Evolutionary conservation across 2,888 invertebrate species (phyloP), one percentile per base, ranked within the genome.

Genomic region (Himalopsyche anomala): DNA sequence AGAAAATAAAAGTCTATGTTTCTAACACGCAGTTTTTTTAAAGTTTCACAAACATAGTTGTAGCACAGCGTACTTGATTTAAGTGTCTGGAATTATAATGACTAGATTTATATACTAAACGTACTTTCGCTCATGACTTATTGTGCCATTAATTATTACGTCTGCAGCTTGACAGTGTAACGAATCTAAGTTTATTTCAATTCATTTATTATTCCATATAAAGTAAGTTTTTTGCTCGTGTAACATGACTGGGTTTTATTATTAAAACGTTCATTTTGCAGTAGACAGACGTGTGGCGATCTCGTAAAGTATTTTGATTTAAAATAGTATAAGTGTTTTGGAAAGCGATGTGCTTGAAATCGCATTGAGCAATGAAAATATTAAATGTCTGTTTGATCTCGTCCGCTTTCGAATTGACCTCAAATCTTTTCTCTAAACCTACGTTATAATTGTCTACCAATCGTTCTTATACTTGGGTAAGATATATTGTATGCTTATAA

Each of bases 161-260:
- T 62, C 62, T 62, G 62, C 62, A 62, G 19, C 19, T 62, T 62
- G n/a, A 62, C 62, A 62, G n/a, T 62, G 62, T 19, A 62, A 62
- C 28, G n/a, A 62, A 62, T 62, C 62, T 15, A 62, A 6, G 62
- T 62, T 62, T 62, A 62, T 62, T 56, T 19, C 19, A 56, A 56
- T 56, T 62, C 62, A 51, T 51, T 51, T 51, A 51, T 51, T 51
- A 51, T 51, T 51, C 51, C 51, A 15, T 51, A 51, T 51, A 62
- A 62, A 62, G 28, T 19, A 9, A 62, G n/a, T 28, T 62, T 62
- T 62, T 62, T 62, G 19, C 19, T 62, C 11, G 28, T 19, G 62
- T 6, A 19, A 62, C 62, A 62, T 19, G n/a, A 62, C 62, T 62
- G n/a, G 28, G 62, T 62, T 62, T 62, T 62, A 19, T 62, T 62